Conservation (phyloP, 2,113 vertebrate genomes). For the Anser brachyrhynchus region DNA sequence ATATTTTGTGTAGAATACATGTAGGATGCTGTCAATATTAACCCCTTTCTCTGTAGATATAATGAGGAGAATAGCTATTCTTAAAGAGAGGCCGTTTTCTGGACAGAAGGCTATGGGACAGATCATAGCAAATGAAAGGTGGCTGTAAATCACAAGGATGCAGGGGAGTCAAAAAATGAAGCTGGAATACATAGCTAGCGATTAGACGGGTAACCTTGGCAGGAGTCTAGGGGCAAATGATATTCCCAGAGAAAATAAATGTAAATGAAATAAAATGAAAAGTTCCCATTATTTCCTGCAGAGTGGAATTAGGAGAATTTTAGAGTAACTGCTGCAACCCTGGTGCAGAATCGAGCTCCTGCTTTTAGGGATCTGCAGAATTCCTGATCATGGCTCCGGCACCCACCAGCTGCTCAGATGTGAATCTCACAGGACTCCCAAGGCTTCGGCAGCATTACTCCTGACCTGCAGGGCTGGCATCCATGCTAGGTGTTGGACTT, state of each 20-base stretch:
- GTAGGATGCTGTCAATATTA: neutral
- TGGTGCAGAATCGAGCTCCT: neutral
- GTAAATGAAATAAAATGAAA: neutral
- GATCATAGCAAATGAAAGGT: neutral
- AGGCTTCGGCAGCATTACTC: neutral
- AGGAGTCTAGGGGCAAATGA: neutral
- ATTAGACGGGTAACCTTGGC: neutral
- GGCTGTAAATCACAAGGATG: neutral
- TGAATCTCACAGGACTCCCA: neutral
- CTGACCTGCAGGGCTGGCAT: neutral
- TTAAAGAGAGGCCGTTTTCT: neutral
- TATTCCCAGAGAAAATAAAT: neutral
- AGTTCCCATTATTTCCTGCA: neutral
- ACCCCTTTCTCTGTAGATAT: neutral
- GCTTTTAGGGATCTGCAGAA: neutral
- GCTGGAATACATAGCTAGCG: neutral
- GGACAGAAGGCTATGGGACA: neutral
- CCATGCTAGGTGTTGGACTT: neutral
- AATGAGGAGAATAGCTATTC: neutral
- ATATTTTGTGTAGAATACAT: neutral
- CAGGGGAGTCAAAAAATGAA: neutral
- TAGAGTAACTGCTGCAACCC: neutral
- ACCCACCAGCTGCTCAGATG: neutral
- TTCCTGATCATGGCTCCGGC: neutral
- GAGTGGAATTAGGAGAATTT: neutral